Conservation (phyloP, 2,113 vertebrate genomes). For the Gambusia affinis region DNA sequence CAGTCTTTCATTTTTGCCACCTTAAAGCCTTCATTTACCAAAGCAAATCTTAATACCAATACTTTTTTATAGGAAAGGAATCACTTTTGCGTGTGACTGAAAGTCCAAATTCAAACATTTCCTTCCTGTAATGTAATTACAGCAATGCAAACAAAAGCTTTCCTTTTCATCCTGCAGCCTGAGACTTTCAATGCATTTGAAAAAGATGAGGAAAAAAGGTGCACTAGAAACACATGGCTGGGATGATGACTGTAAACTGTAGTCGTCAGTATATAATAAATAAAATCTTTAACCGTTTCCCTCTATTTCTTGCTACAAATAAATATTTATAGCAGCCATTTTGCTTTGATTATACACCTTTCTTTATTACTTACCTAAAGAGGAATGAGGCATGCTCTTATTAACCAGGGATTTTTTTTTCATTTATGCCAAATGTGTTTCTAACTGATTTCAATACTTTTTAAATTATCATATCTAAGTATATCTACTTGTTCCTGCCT, state of each 20-base stretch:
- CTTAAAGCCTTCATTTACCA: too few species aligned
- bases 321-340: neutral
- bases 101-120: neutral
- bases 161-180: neutral
- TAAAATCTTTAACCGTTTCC: neutral
- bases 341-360: neutral
- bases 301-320: neutral
- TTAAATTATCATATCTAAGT: neutral
- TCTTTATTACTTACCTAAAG: neutral
- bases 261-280: neutral
- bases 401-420: neutral
- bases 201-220: neutral
- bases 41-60: too few species aligned
- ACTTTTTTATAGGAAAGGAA: neutral
- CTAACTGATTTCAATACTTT: conserved; percentile 4
- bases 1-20: too few species aligned
- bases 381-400: neutral
- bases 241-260: neutral
- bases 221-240: too few species aligned
- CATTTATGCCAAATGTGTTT: neutral
- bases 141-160: neutral
- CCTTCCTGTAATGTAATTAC: neutral
- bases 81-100: neutral
- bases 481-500: too few species aligned
- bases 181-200: neutral